Base-by-base conservation (phyloP, 2,113 vertebrate genomes). In the Vidua chalybeata region DNA sequence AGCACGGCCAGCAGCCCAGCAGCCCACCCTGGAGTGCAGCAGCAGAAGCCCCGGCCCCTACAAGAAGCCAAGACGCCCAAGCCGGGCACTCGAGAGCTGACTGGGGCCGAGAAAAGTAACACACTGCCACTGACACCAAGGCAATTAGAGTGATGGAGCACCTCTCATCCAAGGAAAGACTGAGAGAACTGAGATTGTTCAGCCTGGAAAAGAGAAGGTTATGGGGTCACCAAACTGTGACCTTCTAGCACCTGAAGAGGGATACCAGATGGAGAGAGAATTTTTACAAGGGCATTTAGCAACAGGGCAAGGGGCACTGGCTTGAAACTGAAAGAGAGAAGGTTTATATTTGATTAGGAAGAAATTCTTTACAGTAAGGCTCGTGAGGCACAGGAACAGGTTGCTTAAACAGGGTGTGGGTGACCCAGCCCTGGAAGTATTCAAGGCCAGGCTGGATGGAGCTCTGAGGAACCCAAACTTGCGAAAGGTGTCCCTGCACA, bases 161-260 rank as follows among this genome's bases (percentile, higher is more conserved):
- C 27, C 19, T 46, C 33, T 52, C 5, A 3, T 30, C 13, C 0
- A 1, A 54, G 20, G n/a, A 67, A 52, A 33, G 45, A 7, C 10
- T 67, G 39, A 74, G 8, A 67, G 12, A 46, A 59, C 7, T 39
- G 19, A 22, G 8, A 21, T 21, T 51, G 10, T 26, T 46, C 52
- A 39, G 28, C 28, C 18, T n/a, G 45, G 10, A 45, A 66, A 43
- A 58, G 15, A 33, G 10, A 51, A 33, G 22, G 26, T 7, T 81
- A 81, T 26, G 8, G 12, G 45, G 18, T 59, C 10, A 67, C 16
- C 15, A 33, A 43, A 37, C 52, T 45, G 27, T 52, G 13, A 26
- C 28, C 6, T 28, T 67, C 22, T 43, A 31, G 24, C 13, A 26
- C 4, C 7, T 46, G n/a, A 59, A 52, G 9, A 30, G 17, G 7